Conservation (phyloP, 2,797 vertebrate genomes). For the Alosa sapidissima region DNA sequence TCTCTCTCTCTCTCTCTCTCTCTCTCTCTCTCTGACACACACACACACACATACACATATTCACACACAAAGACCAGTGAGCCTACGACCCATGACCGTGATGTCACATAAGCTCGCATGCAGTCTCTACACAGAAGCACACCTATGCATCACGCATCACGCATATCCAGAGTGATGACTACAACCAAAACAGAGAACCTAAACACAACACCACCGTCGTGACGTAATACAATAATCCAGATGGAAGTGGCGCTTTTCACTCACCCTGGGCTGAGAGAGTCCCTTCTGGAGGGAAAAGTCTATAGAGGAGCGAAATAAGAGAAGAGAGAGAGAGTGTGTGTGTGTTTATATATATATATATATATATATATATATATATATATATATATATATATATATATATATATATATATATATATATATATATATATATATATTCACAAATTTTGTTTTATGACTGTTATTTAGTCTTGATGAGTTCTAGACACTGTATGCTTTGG, state of each 20-base stretch:
- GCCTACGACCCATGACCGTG: background rate
- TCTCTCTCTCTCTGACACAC: slow-evolving; percentile 34
- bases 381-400: no score
- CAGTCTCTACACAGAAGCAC: background rate
- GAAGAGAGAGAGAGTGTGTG: no score
- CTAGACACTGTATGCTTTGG: no score
- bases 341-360: no score
- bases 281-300: background rate
- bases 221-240: background rate
- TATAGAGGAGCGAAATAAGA: background rate
- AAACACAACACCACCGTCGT: background rate
- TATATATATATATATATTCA: no score
- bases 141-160: no score
- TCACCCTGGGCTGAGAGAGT: background rate
- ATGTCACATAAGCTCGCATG: background rate
- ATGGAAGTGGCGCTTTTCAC: background rate
- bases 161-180: background rate
- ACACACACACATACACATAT: slow-evolving; percentile 32
- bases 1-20: background rate
- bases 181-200: background rate
- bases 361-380: no score
- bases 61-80: background rate
- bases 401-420: no score
- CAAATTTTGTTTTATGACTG: no score
- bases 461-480: no score